Base-by-base conservation (phyloP, 2,888 invertebrate genomes). In the Archips xylosteana region DNA sequence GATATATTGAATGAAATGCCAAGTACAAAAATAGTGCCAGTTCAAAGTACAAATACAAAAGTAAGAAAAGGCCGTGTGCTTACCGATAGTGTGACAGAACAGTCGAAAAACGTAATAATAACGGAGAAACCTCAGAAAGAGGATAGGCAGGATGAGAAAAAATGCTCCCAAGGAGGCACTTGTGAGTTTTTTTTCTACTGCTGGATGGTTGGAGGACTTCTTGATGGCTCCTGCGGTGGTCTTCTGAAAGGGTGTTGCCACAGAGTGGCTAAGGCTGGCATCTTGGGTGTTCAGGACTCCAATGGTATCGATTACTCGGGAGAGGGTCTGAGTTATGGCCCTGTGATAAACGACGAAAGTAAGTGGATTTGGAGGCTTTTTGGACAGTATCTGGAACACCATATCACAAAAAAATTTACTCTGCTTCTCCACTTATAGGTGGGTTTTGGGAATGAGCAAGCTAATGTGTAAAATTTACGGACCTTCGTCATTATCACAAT, bases 121-220 rank as follows among this genome's bases (percentile, higher is more conserved):
- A 72, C 75, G 2, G 81, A 80, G 10, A 76, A 78, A 60, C 69
- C 77, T 23, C 78, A 78, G 71, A 78, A 77, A 23, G 79, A 79
- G 49, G 82, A 86, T 47, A 78, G 92, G 76, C 87, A 89, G 69
- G 91, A 95, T 78, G 95, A 95, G 80, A 94, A 95, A 71, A 92
- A 94, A 78, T 97, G 97, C 87, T 92, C 95, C 61, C 95, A 96
- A 83, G 97, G 97, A 75, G 96, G 97, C 71, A 97, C 96, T 78
- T 98, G 98, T 90, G 98, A 98, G 91, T 98, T 98, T 95, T 98
- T 98, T 95, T 95, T 98, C 85, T 96, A 97, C 91, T 98, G 98
- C 94, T 98, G 98, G 98, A 96, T 98, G 95, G 96, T 97, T 75
- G 97, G 98, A 80, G 98, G 98, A 75, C 95, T 98, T 74, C 95